Conservation (phyloP, 2,797 vertebrate species). For the Buceros bicornis region DNA sequence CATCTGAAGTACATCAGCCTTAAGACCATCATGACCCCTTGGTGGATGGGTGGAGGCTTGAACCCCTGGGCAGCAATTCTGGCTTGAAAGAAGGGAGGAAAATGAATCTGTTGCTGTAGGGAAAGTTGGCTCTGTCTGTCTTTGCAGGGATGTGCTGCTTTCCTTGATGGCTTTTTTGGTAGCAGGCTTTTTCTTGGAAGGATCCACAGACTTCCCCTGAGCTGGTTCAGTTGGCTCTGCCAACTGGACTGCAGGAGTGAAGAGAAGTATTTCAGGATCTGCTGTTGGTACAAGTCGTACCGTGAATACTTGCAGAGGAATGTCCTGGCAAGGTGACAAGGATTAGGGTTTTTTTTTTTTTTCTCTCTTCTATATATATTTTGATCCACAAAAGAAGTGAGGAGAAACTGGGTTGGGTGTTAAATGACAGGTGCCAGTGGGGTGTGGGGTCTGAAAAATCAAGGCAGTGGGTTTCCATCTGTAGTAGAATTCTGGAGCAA, state of each 20-base stretch:
- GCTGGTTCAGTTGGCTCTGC: slow-evolving; percentile 25
- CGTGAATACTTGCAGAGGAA: slow-evolving; percentile 60
- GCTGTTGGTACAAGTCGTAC: slow-evolving; percentile 70
- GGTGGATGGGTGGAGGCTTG: background rate
- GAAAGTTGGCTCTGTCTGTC: slow-evolving; percentile 23
- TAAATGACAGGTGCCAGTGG: slow-evolving; percentile 2
- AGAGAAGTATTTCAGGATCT: slow-evolving; percentile 65
- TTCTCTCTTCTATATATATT: background rate
- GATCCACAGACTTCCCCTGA: slow-evolving; percentile 49
- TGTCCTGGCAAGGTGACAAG: slow-evolving; percentile 67
- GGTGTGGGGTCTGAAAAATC: background rate
- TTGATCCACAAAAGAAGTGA: slow-evolving; percentile 22
- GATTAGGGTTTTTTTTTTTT: background rate
- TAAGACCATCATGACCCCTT: background rate
- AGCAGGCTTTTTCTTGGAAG: slow-evolving; percentile 69
- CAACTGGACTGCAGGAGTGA: slow-evolving; percentile 55
- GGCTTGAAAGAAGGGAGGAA: background rate
- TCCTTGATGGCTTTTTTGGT: slow-evolving; percentile 46
- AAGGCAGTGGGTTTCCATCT: background rate
- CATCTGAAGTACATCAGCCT: accelerated
- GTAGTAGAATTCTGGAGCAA: background rate
- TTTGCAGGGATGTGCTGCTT: slow-evolving; percentile 24
- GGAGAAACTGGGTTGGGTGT: slow-evolving; percentile 13
- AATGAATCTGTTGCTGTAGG: background rate
- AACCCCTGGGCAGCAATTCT: background rate